Conservation (phyloP, 1,140 invertebrate species). For the Thrips palmi region DNA sequence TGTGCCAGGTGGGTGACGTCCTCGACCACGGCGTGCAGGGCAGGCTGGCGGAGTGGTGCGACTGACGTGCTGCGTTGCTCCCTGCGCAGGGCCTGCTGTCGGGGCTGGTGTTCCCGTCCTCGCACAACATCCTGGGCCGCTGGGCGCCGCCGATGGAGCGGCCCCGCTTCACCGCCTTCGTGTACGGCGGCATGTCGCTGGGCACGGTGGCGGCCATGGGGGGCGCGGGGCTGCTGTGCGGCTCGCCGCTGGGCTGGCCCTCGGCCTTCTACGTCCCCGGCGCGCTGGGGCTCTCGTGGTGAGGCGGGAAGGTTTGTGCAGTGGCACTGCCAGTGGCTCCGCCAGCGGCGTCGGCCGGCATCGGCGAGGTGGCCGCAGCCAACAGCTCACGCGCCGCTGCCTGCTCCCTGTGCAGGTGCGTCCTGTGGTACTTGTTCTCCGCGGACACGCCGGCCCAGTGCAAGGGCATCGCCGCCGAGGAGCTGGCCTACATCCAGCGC, state of each 20-base stretch:
- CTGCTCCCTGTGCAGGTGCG: too few relatives aligned
- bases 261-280: conserved; percentile 26
- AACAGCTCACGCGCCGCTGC: too few relatives aligned
- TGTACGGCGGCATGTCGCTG: conserved; percentile 24
- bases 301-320: too few relatives aligned
- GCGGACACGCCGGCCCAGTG: too few relatives aligned
- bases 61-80: conserved; percentile 31
- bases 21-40: too few relatives aligned
- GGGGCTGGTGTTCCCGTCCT: too few relatives aligned
- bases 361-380: conserved; percentile 41
- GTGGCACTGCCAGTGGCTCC: too few relatives aligned
- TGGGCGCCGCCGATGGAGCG: conserved; percentile 21
- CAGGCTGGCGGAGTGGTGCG: conserved; percentile 55
- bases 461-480: too few relatives aligned
- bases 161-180: conserved; percentile 18
- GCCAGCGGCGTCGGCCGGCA: conserved; percentile 35
- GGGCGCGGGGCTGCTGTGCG: conserved; percentile 33
- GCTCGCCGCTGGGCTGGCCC: conserved; percentile 11
- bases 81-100: too few relatives aligned
- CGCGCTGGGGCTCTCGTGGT: conserved; percentile 19
- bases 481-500: too few relatives aligned
- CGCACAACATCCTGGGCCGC: conserved; percentile 43
- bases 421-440: conserved; percentile 20
- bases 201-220: too few relatives aligned
- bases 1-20: conserved; percentile 52